A percentile compares a stretch with the other conserved stretches of the same genome.
Conservation (phyloP, 2,113 vertebrate species). For the Melierax canorus region DNA sequence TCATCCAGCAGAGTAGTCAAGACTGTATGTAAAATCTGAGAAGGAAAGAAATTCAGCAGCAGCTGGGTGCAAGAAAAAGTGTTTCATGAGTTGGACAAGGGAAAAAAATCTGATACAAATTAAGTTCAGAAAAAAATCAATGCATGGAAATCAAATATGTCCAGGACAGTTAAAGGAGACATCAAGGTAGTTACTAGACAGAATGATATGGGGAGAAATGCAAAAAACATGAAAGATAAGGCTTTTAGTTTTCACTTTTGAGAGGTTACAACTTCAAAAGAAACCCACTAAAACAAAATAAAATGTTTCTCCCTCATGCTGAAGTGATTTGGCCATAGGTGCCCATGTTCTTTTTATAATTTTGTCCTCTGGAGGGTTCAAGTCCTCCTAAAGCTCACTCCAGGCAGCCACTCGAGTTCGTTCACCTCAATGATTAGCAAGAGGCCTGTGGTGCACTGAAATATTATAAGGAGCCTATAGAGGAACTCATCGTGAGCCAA, state of each 20-base stretch:
- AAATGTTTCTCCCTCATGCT: not conserved
- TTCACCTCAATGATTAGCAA: conserved; percentile 12
- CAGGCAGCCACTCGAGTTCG: not conserved
- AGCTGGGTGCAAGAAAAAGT: not conserved
- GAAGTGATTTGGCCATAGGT: conserved; percentile 21
- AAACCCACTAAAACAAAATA: conserved; percentile 8
- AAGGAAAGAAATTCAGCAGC: not conserved
- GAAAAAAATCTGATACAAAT: not conserved
- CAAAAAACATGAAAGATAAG: not conserved
- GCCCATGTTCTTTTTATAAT: not conserved
- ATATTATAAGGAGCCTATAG: not conserved
- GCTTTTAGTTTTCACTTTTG: conserved; percentile 14
- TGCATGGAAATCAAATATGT: not conserved
- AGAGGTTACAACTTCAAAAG: conserved; percentile 34
- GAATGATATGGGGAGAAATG: not conserved
- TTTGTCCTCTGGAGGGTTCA: not conserved
- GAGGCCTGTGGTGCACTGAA: not conserved
- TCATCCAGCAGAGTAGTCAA: not conserved
- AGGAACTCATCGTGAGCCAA: not conserved
- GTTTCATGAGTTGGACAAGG: not conserved
- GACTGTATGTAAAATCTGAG: not conserved
- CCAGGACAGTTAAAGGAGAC: not conserved
- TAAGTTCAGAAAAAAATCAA: not conserved
- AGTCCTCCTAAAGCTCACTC: conserved; percentile 43
- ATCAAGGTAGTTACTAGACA: not conserved